Base-by-base conservation (phyloP, 2,888 invertebrate genomes). In the Andricus quercusramuli region DNA sequence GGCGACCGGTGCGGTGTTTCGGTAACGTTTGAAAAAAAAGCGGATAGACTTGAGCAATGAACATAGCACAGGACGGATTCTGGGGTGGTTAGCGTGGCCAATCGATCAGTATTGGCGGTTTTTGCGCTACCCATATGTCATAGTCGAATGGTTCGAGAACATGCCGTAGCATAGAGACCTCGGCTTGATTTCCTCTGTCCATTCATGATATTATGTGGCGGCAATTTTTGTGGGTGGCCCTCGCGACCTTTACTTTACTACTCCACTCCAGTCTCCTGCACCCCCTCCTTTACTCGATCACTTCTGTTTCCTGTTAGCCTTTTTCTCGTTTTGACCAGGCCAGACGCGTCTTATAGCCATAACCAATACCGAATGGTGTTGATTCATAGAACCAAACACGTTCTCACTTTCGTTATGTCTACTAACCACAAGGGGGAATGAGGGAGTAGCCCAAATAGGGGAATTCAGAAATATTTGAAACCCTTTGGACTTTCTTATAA, bases 41-140 rank as follows among this genome's bases (percentile, higher is more conserved):
- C 56, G 56, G 56, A 74, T 65, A 70, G 70, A 37, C 44, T 44
- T 70, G 25, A 76, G 80, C 79, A 79, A 77, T 74, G 25, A 76
- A 79, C 79, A 80, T 77, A 83, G 80, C 79, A 80, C 74, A 83
- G 80, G 80, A 83, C 77, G 80, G 44, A 74, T 70, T 80, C 76
- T 77, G 64, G 86, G 89, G 89, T 88, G 88, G 88, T 86, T 87
- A 88, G 90, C 91, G 91, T 91, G 86, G 86, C 92, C 90, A 91
- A 92, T 92, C 92, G 90, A 92, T 92, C 92, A 91, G 91, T 88
- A 92, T 91, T 89, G 92, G 89, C 87, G 91, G 90, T 92, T 92
- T 92, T 91, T 92, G 89, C 91, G 90, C 89, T 87, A 88, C 88
- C 92, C 92, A 91, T 92, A 91, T 92, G 92, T 92, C 91, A 91